A percentile compares a stretch with the other conserved stretches of the same genome.
Conservation (phyloP, 2,797 vertebrate species). For the Spatula clypeata region DNA sequence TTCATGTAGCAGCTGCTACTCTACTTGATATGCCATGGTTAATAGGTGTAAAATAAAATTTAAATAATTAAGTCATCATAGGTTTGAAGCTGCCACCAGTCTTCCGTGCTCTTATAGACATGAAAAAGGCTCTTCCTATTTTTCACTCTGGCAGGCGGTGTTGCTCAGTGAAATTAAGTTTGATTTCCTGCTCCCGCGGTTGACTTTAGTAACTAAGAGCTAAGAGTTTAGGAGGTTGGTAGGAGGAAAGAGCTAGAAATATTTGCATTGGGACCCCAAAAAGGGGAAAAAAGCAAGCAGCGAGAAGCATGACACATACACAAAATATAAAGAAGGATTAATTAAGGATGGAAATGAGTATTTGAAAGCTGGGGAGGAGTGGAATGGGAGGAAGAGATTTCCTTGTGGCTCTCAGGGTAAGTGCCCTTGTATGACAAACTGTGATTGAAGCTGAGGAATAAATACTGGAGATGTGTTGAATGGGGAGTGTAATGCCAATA, state of each 20-base stretch:
- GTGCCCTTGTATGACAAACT: background rate
- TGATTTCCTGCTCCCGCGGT: background rate
- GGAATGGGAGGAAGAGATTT: background rate
- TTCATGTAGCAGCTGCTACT: conserved; percentile 96
- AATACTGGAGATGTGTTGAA: background rate
- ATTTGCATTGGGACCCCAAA: background rate
- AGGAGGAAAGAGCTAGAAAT: background rate
- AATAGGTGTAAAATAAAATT: conserved; percentile 83
- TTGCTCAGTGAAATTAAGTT: background rate
- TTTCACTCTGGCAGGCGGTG: background rate
- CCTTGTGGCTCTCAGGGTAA: background rate
- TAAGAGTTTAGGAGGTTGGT: background rate
- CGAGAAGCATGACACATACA: background rate
- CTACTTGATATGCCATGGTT: conserved; percentile 92
- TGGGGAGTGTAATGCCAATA: background rate
- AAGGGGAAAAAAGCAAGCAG: background rate
- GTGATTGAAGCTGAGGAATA: background rate
- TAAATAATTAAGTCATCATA: conserved; percentile 60
- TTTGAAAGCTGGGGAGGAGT: background rate
- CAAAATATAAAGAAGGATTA: background rate
- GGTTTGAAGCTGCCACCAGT: conserved; percentile 41
- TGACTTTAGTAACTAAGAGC: background rate
- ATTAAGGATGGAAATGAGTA: background rate
- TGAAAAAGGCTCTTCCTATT: background rate
- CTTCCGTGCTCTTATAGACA: conserved; percentile 66